Evolutionary conservation across 2,797 vertebrate species (phyloP).

Genomic region (Salmo trutta): DNA sequence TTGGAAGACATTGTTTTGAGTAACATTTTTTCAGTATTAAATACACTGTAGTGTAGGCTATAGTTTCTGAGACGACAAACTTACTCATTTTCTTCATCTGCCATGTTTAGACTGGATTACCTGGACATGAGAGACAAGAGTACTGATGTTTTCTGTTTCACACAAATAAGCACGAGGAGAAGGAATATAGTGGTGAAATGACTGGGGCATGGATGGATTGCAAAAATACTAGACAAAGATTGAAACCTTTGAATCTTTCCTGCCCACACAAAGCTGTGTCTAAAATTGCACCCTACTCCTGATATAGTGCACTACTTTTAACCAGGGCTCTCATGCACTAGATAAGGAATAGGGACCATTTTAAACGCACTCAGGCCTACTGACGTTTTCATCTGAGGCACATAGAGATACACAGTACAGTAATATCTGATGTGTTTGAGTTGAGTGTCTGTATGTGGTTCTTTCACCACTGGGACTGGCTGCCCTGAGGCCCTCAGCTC

Average conservation of each 20-base stretch:
- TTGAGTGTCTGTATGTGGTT: not conserved
- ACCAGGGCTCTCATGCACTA: not conserved
- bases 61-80: constrained; percentile 25
- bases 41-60: not conserved
- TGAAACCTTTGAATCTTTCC: not conserved
- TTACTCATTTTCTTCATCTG: constrained; percentile 67
- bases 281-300: not conserved
- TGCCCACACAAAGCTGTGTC: constrained; percentile 11
- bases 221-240: not conserved
- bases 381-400: no score
- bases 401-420: not conserved
- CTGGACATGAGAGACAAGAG: constrained; percentile 36
- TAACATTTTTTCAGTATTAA: no score
- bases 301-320: not conserved
- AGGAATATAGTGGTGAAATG: not conserved
- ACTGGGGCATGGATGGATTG: not conserved
- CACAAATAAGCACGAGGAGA: not conserved
- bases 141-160: not conserved
- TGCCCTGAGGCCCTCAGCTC: constrained; percentile 52
- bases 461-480: constrained; percentile 47
- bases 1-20: not conserved
- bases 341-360: no score
- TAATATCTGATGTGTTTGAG: constrained; percentile 39
- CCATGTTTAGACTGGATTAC: constrained; percentile 54
- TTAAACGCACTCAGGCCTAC: no score